A percentile compares a stretch with the other conserved stretches of the same genome.
Evolutionary conservation across 2,113 vertebrate species (phyloP).

Genomic region (Mustela lutreola): DNA sequence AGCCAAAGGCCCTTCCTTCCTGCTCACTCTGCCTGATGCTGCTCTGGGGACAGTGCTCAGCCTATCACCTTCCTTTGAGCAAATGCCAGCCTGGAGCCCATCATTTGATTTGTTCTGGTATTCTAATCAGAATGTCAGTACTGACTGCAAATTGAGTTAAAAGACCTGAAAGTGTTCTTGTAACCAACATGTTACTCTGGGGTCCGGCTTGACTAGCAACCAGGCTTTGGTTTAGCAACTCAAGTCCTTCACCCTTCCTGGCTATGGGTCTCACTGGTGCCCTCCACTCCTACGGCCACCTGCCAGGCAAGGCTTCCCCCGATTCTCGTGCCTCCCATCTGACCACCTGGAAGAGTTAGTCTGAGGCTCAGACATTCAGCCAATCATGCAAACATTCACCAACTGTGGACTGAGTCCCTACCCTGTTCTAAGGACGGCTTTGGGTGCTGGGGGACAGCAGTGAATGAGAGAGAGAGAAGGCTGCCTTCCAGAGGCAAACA

Average conservation of each 20-base stretch:
- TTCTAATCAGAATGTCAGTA: not conserved
- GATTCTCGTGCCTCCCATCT: not conserved
- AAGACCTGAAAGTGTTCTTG: not conserved
- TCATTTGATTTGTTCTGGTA: not conserved
- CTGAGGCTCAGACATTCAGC: not conserved
- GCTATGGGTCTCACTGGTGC: not conserved
- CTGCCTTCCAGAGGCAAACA: not conserved
- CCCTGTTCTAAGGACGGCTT: not conserved
- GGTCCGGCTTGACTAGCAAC: too few relatives aligned
- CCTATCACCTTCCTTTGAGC: not conserved
- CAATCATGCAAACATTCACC: too few relatives aligned
- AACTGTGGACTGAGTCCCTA: too few relatives aligned
- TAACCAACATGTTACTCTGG: not conserved
- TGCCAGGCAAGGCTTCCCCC: not conserved
- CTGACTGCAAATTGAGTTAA: not conserved
- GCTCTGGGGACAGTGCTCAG: not conserved
- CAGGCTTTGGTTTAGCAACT: not conserved
- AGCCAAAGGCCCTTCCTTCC: not conserved
- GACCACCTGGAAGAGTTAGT: not conserved
- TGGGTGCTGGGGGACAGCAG: not conserved
- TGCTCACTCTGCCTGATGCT: not conserved
- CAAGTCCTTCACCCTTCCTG: not conserved
- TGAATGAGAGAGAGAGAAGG: not conserved
- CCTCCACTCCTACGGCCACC: not conserved
- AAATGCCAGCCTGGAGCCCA: not conserved